Base-by-base conservation (phyloP, 1,140 invertebrate species). In the Diploscapter pachys region DNA sequence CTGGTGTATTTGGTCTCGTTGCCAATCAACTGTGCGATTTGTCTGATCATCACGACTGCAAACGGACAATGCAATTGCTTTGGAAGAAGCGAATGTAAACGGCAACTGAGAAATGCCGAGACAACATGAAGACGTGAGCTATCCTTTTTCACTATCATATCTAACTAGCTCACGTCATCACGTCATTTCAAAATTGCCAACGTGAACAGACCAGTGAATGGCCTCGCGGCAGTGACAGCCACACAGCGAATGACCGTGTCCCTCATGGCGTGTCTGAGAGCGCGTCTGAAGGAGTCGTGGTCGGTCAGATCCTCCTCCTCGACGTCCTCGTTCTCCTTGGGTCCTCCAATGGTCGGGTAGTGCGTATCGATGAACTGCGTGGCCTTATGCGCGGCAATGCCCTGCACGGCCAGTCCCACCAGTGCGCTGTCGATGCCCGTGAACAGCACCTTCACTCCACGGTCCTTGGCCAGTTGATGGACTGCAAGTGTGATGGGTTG, bases 1-100 rank as follows among this genome's bases (percentile, higher is more conserved):
- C 63, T 70, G 9, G 70, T 69, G 63, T 84, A 84, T 71, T 84
- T 84, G 11, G 55, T 57, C 63, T 84, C 83, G 48, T 71, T 62
- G 8, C 83, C 82, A 62, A 84, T 83, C 11, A 81, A 61, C 76
- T 84, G 83, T 52, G 83, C 83, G 50, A 84, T 80, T 76, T 85
- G 79, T 55, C 83, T 83, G 11, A 81, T 71, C 76, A 83, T 79
- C n/a, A 82, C 50, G 0, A 84, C 83, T 82, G 62, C 63, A 82
- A 77, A 50, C 5, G 11, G 50, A 11, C 4, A 50, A 65, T 13
- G 5, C 11, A 6, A 63, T 9, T 9, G 31, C 13, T 6, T 2
- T n/a, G 53, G 59, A 49, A 31, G 31, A 31, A 31, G 64, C 51
- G 4, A 55, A 74, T 67, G 49, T 13, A 51, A 8, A 66, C 56